Evolutionary conservation across 2,888 invertebrate species (phyloP).

Genomic region (Acanthosoma haemorrhoidale): DNA sequence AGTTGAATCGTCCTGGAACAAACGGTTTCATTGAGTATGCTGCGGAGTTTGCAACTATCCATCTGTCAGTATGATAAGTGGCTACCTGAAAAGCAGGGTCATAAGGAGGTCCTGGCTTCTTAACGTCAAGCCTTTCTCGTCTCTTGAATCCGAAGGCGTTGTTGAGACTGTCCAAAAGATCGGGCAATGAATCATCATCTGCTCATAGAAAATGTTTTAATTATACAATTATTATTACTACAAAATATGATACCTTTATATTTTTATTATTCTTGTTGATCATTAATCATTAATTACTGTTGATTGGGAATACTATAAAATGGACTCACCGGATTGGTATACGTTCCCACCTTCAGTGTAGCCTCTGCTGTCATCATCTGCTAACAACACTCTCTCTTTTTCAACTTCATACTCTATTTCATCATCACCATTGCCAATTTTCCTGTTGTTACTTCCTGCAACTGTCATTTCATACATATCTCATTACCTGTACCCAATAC

Average conservation of each 20-base stretch:
- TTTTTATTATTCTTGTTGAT: too few relatives aligned
- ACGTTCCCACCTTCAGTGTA: constrained; percentile 61
- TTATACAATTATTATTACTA: constrained; percentile 29
- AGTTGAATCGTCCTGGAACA: background rate
- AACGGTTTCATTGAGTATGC: too few relatives aligned
- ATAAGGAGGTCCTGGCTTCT: constrained; percentile 87
- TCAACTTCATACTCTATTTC: constrained; percentile 24
- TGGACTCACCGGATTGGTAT: constrained; percentile 41
- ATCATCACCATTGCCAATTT: constrained; percentile 1
- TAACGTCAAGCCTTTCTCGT: constrained; percentile 84
- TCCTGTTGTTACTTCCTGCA: constrained; percentile 5
- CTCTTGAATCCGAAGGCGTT: constrained; percentile 68
- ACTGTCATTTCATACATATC: background rate
- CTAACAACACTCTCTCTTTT: constrained; percentile 19
- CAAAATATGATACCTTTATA: too few relatives aligned
- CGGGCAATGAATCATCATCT: constrained; percentile 53
- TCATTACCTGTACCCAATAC: too few relatives aligned
- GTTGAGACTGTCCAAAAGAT: constrained; percentile 52
- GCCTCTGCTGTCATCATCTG: constrained; percentile 42
- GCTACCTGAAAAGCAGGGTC: constrained; percentile 54
- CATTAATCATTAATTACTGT: background rate
- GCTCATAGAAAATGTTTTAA: background rate
- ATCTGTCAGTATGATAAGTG: too few relatives aligned
- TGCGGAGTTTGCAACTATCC: too few relatives aligned
- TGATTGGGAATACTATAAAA: background rate